Percentiles rank a stretch among this genome's conserved stretches.
Evolutionary conservation across 2,113 vertebrate species (phyloP).

Genomic region (Limnothrissa miodon): DNA sequence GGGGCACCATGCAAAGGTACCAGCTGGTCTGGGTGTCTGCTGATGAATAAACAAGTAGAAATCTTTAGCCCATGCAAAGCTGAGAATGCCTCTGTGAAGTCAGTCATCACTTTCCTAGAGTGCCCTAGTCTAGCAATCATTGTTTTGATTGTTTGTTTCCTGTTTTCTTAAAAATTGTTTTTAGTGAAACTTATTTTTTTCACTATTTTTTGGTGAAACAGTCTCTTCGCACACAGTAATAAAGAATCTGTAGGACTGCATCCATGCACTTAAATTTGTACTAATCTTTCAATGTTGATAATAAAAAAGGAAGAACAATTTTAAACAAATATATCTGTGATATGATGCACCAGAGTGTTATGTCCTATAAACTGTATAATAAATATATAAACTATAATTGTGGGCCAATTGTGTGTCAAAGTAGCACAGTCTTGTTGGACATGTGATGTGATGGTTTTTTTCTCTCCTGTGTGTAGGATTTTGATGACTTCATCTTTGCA

Average conservation of each 20-base stretch:
- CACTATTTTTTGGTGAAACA: too few species aligned
- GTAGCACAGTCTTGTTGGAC: not conserved
- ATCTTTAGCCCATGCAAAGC: not conserved
- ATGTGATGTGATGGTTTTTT: constrained; percentile 5
- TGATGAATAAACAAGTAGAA: constrained; percentile 12
- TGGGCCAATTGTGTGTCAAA: not conserved
- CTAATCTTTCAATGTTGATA: not conserved
- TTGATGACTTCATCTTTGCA: constrained; percentile 98
- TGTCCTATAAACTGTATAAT: constrained; percentile 12
- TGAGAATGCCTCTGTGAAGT: not conserved
- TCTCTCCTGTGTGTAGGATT: constrained; percentile 76
- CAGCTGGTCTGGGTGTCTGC: not conserved
- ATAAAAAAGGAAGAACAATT: not conserved
- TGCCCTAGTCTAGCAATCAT: not conserved
- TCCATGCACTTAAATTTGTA: too few species aligned
- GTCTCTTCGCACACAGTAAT: too few species aligned
- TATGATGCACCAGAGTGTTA: not conserved
- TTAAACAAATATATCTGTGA: not conserved
- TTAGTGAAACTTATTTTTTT: too few species aligned
- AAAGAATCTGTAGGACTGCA: too few species aligned
- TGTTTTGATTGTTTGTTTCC: not conserved
- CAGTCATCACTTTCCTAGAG: not conserved
- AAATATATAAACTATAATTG: constrained; percentile 11
- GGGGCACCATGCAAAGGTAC: constrained; percentile 3
- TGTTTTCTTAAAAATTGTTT: not conserved